phyloP scores from a whole-genome alignment of 2,113 vertebrate genomes.

The Plecotus auritus region DNA sequence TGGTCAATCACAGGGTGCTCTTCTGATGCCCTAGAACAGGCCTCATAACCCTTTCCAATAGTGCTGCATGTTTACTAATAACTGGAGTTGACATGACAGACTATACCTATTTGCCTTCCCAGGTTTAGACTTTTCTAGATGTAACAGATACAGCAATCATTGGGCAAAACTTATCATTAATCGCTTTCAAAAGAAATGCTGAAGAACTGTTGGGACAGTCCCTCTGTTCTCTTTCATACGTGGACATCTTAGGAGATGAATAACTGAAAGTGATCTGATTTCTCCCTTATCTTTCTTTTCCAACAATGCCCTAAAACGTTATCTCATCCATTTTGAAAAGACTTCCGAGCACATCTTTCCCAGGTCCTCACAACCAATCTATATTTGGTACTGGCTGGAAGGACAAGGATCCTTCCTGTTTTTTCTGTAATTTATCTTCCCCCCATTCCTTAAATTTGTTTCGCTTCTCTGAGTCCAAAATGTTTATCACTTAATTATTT shows the following conservation, averaged over 20 bases:
- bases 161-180: neutral
- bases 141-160: conserved; percentile 24
- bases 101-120: conserved; percentile 38
- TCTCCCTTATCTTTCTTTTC: conserved; percentile 28
- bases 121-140: conserved; percentile 44
- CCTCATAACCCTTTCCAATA: neutral
- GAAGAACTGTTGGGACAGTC: neutral
- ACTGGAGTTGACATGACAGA: neutral
- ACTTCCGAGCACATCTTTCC: neutral
- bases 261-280: neutral
- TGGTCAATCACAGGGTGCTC: neutral
- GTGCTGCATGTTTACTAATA: conserved; percentile 30
- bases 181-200: conserved; percentile 11
- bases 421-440: neutral
- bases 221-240: neutral
- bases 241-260: neutral
- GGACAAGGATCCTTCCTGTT: neutral
- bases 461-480: neutral
- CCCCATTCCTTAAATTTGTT: neutral
- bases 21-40: neutral
- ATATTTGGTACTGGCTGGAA: neutral
- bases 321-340: conserved; percentile 18
- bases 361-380: neutral
- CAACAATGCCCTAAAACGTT: neutral
- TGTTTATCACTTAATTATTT: neutral